phyloP scores from a whole-genome alignment of 1,140 invertebrate genomes.

The Cydia splendana region DNA sequence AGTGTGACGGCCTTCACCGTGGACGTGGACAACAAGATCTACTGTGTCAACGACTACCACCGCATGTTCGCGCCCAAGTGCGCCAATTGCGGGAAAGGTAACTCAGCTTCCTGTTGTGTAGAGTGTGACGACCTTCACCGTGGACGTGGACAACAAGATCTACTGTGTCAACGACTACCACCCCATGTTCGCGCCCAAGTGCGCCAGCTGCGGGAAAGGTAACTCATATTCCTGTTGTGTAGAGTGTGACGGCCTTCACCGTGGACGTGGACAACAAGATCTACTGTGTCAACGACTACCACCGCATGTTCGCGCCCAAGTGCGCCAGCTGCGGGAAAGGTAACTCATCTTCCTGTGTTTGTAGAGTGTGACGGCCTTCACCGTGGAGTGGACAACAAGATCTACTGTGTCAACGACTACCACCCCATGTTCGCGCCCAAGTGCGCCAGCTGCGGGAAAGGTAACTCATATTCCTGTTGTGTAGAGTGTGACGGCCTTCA shows the following conservation, averaged over 20 bases:
- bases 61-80: slow-evolving; percentile 99
- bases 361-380: slow-evolving; percentile 97
- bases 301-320: slow-evolving; percentile 98
- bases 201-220: slow-evolving; percentile 90
- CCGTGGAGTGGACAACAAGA: slow-evolving; percentile 99
- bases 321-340: slow-evolving; percentile 98
- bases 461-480: slow-evolving; percentile 64
- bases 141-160: slow-evolving; percentile 98
- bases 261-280: slow-evolving; percentile 99
- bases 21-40: slow-evolving; percentile 98
- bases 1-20: slow-evolving; percentile 99
- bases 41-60: slow-evolving; percentile 99
- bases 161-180: slow-evolving; percentile 99
- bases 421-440: slow-evolving; percentile 99
- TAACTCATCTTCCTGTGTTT: slow-evolving; percentile 43
- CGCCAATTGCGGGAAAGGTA: slow-evolving; percentile 96
- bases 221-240: too few species aligned
- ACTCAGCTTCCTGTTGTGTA: neutral
- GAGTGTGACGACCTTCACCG: slow-evolving; percentile 98
- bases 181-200: slow-evolving; percentile 98
- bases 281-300: slow-evolving; percentile 99
- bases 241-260: slow-evolving; percentile 98
- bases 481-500: slow-evolving; percentile 97
- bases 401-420: slow-evolving; percentile 99
- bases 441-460: slow-evolving; percentile 97